Conservation (phyloP, 1,140 invertebrate genomes). For the Diabrotica virgifera region DNA sequence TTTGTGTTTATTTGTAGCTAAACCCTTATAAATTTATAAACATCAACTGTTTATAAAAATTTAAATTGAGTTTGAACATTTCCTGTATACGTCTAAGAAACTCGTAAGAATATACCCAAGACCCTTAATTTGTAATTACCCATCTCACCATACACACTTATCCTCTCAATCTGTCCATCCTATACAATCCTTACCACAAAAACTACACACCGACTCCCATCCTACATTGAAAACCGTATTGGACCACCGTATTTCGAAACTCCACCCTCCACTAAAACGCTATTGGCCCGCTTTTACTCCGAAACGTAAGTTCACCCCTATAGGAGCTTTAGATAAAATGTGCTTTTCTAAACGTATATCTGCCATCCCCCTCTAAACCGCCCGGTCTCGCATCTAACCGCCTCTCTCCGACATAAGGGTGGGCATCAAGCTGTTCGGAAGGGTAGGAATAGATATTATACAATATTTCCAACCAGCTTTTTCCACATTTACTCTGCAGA, state of each 20-base stretch:
- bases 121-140: conserved; percentile 23
- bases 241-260: conserved; percentile 47
- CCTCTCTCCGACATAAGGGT: conserved; percentile 34
- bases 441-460: conserved; percentile 41
- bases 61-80: too few species aligned
- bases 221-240: conserved; percentile 50
- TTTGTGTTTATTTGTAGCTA: too few species aligned
- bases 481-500: conserved; percentile 45
- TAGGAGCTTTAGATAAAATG: conserved; percentile 45
- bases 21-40: too few species aligned
- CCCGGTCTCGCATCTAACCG: conserved; percentile 17
- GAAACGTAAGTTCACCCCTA: conserved; percentile 47
- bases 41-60: not conserved
- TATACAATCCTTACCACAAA: conserved; percentile 20
- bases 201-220: conserved; percentile 10
- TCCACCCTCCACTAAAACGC: conserved; percentile 41
- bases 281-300: conserved; percentile 48
- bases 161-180: conserved; percentile 31
- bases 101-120: not conserved
- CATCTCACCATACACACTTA: conserved; percentile 9
- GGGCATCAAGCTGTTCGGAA: conserved; percentile 38
- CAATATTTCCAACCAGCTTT: conserved; percentile 48
- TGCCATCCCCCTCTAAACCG: conserved; percentile 24
- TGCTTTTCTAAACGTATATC: conserved; percentile 36
- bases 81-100: not conserved